These are phyloP conservation scores for Potamarius usumacintae DNA, from an alignment of 2,113 vertebrate species.

Conservation along the genomic window DNA sequence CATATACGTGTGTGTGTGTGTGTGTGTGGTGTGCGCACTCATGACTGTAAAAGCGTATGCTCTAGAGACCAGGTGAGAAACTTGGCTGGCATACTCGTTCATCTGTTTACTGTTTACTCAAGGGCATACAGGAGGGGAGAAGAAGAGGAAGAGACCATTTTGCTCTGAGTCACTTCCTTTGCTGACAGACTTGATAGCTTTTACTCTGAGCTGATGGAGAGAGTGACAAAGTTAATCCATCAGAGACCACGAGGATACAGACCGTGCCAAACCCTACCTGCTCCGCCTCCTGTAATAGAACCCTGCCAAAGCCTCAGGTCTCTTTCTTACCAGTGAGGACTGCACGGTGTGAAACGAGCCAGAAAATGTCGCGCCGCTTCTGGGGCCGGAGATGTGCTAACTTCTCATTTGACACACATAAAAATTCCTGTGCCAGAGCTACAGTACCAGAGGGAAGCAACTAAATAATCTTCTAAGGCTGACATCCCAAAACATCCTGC, in stretches of 20 bases:
- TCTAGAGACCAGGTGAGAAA: slow-evolving; percentile 23
- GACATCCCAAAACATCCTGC: slow-evolving; percentile 5
- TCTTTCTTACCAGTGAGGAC: neutral
- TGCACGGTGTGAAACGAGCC: neutral
- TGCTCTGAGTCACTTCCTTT: slow-evolving; percentile 23
- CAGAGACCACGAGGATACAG: slow-evolving; percentile 13
- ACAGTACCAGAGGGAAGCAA: slow-evolving; percentile 11
- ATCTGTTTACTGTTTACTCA: slow-evolving; percentile 23
- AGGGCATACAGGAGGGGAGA: slow-evolving; percentile 25
- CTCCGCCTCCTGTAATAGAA: neutral
- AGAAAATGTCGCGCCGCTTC: neutral
- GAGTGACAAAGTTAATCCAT: slow-evolving; percentile 33
- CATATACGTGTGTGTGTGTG: neutral
- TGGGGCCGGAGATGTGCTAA: neutral
- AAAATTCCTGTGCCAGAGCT: neutral
- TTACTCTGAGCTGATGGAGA: slow-evolving; percentile 1
- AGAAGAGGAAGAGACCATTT: slow-evolving; percentile 39
- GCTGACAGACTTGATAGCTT: slow-evolving; percentile 24
- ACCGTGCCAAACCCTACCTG: slow-evolving; percentile 14
- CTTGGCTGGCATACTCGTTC: neutral
- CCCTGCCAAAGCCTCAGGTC: slow-evolving; percentile 7
- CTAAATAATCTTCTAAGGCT: neutral
- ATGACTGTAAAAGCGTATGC: slow-evolving; percentile 25
- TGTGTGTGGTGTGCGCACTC: neutral
- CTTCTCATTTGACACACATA: neutral